Percentiles rank a stretch among this genome's conserved stretches.
Evolutionary conservation across 2,113 vertebrate genomes (phyloP).

Genomic region (Geothlypis trichas): DNA sequence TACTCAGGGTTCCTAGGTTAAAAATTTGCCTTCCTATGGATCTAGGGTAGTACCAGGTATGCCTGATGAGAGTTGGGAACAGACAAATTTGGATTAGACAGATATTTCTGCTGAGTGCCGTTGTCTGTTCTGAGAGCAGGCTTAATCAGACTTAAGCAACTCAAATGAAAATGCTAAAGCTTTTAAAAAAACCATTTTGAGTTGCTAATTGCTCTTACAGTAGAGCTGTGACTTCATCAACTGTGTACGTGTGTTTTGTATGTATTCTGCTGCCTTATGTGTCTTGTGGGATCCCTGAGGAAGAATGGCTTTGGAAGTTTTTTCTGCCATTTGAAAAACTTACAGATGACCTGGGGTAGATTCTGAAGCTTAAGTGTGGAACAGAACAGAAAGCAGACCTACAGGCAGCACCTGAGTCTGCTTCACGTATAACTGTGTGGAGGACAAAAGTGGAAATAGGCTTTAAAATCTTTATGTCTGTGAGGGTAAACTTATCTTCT

Average conservation of each 20-base stretch:
- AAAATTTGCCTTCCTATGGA: not conserved
- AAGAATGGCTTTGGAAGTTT: not conserved
- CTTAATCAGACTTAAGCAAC: not conserved
- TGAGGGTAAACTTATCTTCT: not conserved
- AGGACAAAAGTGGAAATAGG: not conserved
- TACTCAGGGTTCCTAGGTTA: not conserved
- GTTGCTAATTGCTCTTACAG: not conserved
- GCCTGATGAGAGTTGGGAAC: not conserved
- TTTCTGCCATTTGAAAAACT: not conserved
- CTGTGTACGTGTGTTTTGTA: fast-evolving
- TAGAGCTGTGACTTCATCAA: not conserved
- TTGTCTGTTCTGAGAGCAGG: not conserved
- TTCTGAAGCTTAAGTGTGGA: not conserved
- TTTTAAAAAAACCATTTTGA: not conserved
- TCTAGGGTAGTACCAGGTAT: not conserved
- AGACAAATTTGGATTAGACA: not conserved
- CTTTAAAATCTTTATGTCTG: not conserved
- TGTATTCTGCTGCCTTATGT: not conserved
- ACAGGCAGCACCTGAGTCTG: not conserved
- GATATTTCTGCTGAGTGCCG: not conserved
- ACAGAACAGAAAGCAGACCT: not conserved
- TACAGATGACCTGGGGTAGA: not conserved
- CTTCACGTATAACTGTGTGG: not conserved
- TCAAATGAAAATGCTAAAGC: not conserved
- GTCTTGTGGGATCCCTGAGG: not conserved